phyloP scores from a whole-genome alignment of 2,888 invertebrate genomes.

The Agrenia bidenticulata region DNA sequence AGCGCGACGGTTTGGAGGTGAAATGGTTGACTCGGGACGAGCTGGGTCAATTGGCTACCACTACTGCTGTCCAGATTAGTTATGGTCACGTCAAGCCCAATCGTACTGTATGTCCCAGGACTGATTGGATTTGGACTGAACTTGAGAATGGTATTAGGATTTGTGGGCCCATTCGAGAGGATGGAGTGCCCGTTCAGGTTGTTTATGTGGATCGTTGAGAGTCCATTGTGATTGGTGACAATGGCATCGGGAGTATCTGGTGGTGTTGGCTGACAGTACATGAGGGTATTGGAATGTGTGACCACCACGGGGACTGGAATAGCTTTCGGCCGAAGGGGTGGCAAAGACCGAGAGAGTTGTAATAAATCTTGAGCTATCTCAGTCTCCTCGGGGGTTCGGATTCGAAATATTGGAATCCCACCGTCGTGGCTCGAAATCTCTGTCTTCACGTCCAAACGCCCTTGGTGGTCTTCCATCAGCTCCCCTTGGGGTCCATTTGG shows the following conservation, averaged over 20 bases:
- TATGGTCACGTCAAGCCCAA: slow-evolving; percentile 1
- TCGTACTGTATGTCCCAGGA: not conserved
- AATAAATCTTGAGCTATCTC: slow-evolving; percentile 76
- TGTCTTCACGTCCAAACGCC: slow-evolving; percentile 62
- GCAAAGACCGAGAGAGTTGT: slow-evolving; percentile 65
- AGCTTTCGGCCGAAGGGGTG: slow-evolving; percentile 59
- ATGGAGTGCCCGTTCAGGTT: not conserved
- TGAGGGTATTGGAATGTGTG: slow-evolving; percentile 1
- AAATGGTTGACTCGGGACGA: slow-evolving; percentile 44
- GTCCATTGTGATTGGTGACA: slow-evolving; percentile 33
- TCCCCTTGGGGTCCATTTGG: slow-evolving; percentile 55
- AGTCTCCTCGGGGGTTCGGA: slow-evolving; percentile 73
- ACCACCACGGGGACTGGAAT: slow-evolving; percentile 40
- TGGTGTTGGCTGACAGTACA: slow-evolving; percentile 26
- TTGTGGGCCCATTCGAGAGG: slow-evolving; percentile 18
- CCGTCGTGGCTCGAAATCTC: slow-evolving; percentile 64
- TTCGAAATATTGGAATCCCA: slow-evolving; percentile 58
- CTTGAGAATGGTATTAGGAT: slow-evolving; percentile 22
- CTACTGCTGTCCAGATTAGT: slow-evolving; percentile 19
- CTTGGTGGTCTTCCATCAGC: slow-evolving; percentile 21
- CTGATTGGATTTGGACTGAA: slow-evolving; percentile 4
- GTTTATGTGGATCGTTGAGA: slow-evolving; percentile 36
- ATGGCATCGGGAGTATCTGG: slow-evolving; percentile 23
- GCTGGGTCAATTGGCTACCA: slow-evolving; percentile 37
- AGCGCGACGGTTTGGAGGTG: slow-evolving; percentile 39